These are phyloP conservation scores for Choristoneura fumiferana DNA, from an alignment of 1,140 invertebrate genomes.

Conservation along the genomic window DNA sequence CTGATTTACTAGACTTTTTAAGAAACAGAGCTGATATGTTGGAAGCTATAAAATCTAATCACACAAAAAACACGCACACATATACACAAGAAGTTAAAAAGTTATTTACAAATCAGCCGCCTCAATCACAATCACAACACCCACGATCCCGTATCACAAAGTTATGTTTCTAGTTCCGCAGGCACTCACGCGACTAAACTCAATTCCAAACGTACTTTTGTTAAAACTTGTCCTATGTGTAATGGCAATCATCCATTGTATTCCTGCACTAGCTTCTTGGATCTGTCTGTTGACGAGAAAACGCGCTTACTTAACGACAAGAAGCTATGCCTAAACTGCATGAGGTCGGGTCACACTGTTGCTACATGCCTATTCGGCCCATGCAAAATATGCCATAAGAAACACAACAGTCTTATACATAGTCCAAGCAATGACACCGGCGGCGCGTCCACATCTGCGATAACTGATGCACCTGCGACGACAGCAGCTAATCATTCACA, in stretches of 20 bases:
- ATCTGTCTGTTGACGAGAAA: conserved; percentile 8
- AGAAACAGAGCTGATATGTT: neutral
- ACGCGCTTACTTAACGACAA: conserved; percentile 3
- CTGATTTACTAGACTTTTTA: neutral
- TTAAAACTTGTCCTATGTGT: conserved; percentile 10
- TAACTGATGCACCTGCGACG: neutral
- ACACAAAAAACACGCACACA: neutral
- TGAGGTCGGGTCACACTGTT: conserved; percentile 13
- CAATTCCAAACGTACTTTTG: neutral
- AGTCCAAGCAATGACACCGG: neutral
- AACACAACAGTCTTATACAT: conserved; percentile 20
- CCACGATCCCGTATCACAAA: too few relatives aligned
- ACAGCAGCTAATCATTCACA: neutral
- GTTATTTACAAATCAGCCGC: neutral
- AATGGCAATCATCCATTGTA: conserved; percentile 19
- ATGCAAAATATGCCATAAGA: conserved; percentile 11
- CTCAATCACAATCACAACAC: neutral
- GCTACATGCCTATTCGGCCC: conserved; percentile 13
- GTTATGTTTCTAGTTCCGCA: neutral
- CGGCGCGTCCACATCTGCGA: neutral
- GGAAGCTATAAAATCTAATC: neutral
- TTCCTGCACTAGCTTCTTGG: conserved; percentile 15
- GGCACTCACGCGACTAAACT: neutral
- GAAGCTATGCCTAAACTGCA: conserved; percentile 20
- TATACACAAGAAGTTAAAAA: neutral